A percentile compares a stretch with the other conserved stretches of the same genome.
Conservation (phyloP, 2,113 vertebrate species). For the Microtus ochrogaster region DNA sequence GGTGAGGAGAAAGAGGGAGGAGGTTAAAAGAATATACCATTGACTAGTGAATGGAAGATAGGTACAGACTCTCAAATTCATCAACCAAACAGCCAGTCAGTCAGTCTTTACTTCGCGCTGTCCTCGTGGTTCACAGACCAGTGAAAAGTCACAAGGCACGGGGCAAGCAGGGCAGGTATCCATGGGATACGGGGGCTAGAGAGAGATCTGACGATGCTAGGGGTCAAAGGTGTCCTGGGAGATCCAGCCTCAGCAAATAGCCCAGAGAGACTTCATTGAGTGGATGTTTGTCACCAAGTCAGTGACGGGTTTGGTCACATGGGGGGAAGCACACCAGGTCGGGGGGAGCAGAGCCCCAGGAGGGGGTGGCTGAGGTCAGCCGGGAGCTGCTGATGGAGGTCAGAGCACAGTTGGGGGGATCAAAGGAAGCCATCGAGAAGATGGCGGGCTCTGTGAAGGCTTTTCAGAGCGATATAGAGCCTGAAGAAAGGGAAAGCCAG, state of each 20-base stretch:
- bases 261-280: not conserved
- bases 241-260: not conserved
- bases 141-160: not conserved
- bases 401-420: not conserved
- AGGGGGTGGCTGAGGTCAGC: too few species aligned
- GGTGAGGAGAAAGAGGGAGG: too few species aligned
- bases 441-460: not conserved
- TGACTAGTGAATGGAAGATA: too few species aligned
- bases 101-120: not conserved
- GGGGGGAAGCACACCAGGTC: not conserved
- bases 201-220: not conserved
- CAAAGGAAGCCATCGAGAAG: not conserved
- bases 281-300: not conserved
- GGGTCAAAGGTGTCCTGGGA: not conserved
- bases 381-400: not conserved
- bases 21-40: not conserved
- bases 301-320: not conserved
- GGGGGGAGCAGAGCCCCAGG: not conserved
- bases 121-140: not conserved
- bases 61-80: not conserved
- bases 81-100: not conserved
- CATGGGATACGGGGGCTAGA: not conserved
- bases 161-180: too few species aligned
- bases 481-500: not conserved
- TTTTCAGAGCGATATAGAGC: not conserved